Percentiles rank a stretch among this genome's conserved stretches.
Conservation (phyloP, 1,140 invertebrate genomes). For the Drosophila guanche region DNA sequence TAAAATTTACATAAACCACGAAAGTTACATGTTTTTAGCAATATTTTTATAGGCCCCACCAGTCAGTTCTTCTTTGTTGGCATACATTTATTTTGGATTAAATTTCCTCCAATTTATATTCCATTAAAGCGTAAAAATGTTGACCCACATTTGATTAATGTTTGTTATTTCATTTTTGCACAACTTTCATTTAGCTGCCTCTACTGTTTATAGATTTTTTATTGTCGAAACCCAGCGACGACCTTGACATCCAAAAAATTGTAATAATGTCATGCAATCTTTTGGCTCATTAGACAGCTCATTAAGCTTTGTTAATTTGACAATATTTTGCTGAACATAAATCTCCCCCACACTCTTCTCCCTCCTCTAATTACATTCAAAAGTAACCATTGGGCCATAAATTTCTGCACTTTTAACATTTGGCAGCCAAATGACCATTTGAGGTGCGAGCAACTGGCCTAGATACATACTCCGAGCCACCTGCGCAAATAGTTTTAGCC, state of each 20-base stretch:
- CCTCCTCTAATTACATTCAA: background rate
- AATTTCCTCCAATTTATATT: slow-evolving; percentile 28
- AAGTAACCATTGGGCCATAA: slow-evolving; percentile 42
- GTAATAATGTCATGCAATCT: slow-evolving; percentile 12
- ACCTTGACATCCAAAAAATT: slow-evolving; percentile 29
- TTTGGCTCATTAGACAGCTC: slow-evolving; percentile 47
- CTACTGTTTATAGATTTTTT: no score
- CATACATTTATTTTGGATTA: slow-evolving; percentile 8
- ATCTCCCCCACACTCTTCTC: slow-evolving; percentile 2
- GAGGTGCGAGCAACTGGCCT: slow-evolving; percentile 77
- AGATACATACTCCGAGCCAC: slow-evolving; percentile 65
- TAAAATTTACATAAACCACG: slow-evolving; percentile 13
- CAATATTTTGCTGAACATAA: slow-evolving; percentile 56
- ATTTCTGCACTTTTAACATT: slow-evolving; percentile 45
- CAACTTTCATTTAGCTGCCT: slow-evolving; percentile 1
- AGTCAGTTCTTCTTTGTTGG: slow-evolving; percentile 9
- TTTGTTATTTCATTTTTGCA: slow-evolving; percentile 9
- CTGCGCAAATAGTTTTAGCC: slow-evolving; percentile 68
- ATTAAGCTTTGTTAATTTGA: slow-evolving; percentile 69
- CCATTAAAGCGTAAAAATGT: slow-evolving; percentile 36
- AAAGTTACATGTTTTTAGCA: background rate
- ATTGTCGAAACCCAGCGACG: slow-evolving; percentile 17
- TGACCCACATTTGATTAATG: slow-evolving; percentile 28
- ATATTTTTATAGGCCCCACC: no score
- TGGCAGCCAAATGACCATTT: slow-evolving; percentile 54